Evolutionary conservation across 2,888 invertebrate genomes (phyloP), one percentile per base, ranked within the genome.

Genomic region (Chrysopilus asiliformis): DNA sequence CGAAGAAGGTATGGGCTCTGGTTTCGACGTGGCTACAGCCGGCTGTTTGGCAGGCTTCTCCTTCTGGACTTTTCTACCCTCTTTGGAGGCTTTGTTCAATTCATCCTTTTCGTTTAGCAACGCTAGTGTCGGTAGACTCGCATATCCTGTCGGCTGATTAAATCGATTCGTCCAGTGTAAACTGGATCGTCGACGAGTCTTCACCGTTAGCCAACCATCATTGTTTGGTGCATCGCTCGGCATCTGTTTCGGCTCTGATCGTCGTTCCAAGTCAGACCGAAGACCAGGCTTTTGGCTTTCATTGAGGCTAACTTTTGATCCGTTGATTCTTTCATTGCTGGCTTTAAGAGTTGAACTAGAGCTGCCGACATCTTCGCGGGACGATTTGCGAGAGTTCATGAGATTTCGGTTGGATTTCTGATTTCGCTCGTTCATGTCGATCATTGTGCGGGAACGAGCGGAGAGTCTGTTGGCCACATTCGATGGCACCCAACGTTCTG

Each of bases 181-280:
- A 53, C 77, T 77, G 2, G 72, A 72, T 32, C 77, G 68, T 17
- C 84, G 68, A 25, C 79, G 71, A 31, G 80, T 78, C 50, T 85
- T 79, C 0, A 93, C 93, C 0, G 85, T 91, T 44, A 89, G 72
- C 93, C 91, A 93, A 1, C 91, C 93, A 47, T 84, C 84, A 26
- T 71, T 53, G 14, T 56, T 56, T 19, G 32, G 24, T 3, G 31
- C 6, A 2, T 47, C 47, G 15, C 32, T 43, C 52, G 38, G 54
- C 51, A 53, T 45, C 49, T 46, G 56, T 39, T 61, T 62, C 2
- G 59, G 52, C 48, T 64, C 52, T 25, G 56, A 55, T 39, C 49
- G 49, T 10, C 55, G 39, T 38, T 59, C 53, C 44, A 52, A 31
- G 41, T 49, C 41, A 3, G 32, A 2, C 10, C 26, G 6, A 5